Conservation (phyloP, 2,888 invertebrate species). For the Magallana nippona region DNA sequence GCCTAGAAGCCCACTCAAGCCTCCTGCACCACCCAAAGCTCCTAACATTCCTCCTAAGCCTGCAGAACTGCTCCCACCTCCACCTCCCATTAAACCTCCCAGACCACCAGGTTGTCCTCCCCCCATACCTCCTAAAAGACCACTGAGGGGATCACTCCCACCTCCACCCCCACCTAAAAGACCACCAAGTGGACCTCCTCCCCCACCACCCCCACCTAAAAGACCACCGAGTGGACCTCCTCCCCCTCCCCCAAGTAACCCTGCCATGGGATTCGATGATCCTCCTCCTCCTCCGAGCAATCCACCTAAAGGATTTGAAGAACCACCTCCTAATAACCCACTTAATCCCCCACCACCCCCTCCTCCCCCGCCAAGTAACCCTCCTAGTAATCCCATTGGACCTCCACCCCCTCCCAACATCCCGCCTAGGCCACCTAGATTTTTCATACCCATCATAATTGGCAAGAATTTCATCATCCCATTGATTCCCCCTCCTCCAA, state of each 20-base stretch:
- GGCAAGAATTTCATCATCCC: conserved; percentile 42
- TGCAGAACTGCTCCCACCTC: conserved; percentile 32
- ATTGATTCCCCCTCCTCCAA: conserved; percentile 40
- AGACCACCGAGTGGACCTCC: conserved; percentile 31
- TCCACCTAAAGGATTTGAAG: conserved; percentile 20
- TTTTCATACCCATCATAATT: conserved; percentile 34
- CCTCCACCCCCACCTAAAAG: conserved; percentile 42
- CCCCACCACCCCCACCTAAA: conserved; percentile 39
- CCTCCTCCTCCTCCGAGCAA: conserved; percentile 45
- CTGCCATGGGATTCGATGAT: conserved; percentile 36
- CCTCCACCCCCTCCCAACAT: conserved; percentile 41
- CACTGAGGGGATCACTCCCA: conserved; percentile 32
- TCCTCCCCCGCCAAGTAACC: conserved; percentile 24
- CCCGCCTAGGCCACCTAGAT: neutral
- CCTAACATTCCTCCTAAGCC: conserved; percentile 40
- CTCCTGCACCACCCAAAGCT: conserved; percentile 37
- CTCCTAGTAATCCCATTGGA: neutral
- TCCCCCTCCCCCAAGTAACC: conserved; percentile 38
- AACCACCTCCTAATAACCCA: conserved; percentile 32
- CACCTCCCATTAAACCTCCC: neutral
- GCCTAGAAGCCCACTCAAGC: conserved; percentile 40
- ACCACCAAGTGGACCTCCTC: conserved; percentile 25
- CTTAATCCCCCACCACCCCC: conserved; percentile 34
- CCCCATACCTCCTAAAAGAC: conserved; percentile 25
- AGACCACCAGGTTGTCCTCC: conserved; percentile 8